Conservation (phyloP, 2,888 invertebrate species). For the Zhengitettix transpicula region DNA sequence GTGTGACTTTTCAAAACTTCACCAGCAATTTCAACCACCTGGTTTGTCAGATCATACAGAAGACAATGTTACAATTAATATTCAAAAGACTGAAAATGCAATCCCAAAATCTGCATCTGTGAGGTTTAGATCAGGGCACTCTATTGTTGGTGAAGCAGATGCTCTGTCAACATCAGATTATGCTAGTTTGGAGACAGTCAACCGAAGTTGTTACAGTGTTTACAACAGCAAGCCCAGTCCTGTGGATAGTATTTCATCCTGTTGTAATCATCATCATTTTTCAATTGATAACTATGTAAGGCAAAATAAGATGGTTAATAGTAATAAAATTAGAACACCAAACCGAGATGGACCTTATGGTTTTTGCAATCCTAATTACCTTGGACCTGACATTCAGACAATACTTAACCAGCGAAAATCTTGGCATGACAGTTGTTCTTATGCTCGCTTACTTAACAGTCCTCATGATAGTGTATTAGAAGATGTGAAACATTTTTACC, state of each 20-base stretch:
- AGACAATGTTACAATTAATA: background rate
- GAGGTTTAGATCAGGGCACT: slow-evolving; percentile 29
- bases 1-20: slow-evolving; percentile 29
- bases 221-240: slow-evolving; percentile 6
- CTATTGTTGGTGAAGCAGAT: slow-evolving; percentile 35
- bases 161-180: slow-evolving; percentile 53
- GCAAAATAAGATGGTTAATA: background rate
- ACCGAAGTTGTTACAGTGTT: slow-evolving; percentile 28
- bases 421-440: slow-evolving; percentile 14
- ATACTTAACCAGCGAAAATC: slow-evolving; percentile 13
- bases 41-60: background rate
- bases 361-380: slow-evolving; percentile 61
- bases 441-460: slow-evolving; percentile 35
- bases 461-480: slow-evolving; percentile 46
- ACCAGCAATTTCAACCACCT: slow-evolving; percentile 32
- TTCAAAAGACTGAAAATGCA: slow-evolving; percentile 13
- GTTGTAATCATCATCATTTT: too few species aligned
- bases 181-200: slow-evolving; percentile 50
- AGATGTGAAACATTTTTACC: slow-evolving; percentile 24
- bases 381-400: slow-evolving; percentile 43
- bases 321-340: slow-evolving; percentile 1
- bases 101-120: slow-evolving; percentile 40
- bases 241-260: background rate
- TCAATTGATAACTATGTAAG: background rate
- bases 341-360: slow-evolving; percentile 37